These are phyloP conservation scores for Cyrtonyx montezumae DNA, from an alignment of 2,113 vertebrate genomes.

Conservation along the genomic window DNA sequence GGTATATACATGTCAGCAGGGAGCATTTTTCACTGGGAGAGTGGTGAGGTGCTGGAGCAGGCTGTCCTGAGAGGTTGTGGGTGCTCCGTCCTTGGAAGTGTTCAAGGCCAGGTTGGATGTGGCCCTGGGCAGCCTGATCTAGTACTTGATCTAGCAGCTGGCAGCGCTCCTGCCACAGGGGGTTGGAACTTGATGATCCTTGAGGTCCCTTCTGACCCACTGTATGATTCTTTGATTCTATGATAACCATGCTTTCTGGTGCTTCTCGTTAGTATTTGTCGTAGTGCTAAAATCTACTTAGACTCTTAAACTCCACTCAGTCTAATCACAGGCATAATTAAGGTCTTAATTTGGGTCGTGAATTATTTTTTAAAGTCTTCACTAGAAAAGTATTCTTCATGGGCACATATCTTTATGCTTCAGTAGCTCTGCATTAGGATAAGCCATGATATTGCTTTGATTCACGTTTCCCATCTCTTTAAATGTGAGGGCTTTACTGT, in stretches of 20 bases:
- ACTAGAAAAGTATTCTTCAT: not conserved
- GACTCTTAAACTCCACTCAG: not conserved
- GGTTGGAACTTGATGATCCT: no score
- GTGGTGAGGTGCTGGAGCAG: no score
- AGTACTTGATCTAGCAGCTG: no score
- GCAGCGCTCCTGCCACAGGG: no score
- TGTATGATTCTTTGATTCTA: no score
- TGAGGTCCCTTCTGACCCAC: no score
- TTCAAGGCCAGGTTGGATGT: no score
- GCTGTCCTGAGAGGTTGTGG: no score
- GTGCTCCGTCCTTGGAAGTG: no score
- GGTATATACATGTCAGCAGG: not conserved
- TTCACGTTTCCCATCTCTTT: not conserved
- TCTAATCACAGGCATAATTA: not conserved
- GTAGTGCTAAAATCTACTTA: not conserved
- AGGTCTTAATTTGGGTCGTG: fast-evolving
- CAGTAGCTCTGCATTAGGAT: not conserved
- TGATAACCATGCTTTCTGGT: not conserved
- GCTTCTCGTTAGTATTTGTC: not conserved
- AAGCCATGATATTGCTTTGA: not conserved
- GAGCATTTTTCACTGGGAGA: no score
- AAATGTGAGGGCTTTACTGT: not conserved
- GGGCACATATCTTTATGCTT: not conserved
- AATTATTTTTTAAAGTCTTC: not conserved
- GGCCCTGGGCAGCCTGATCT: no score